Evolutionary conservation across 1,140 invertebrate species (phyloP), one percentile per base, ranked within the genome.

Genomic region (Cotesia chilonis): DNA sequence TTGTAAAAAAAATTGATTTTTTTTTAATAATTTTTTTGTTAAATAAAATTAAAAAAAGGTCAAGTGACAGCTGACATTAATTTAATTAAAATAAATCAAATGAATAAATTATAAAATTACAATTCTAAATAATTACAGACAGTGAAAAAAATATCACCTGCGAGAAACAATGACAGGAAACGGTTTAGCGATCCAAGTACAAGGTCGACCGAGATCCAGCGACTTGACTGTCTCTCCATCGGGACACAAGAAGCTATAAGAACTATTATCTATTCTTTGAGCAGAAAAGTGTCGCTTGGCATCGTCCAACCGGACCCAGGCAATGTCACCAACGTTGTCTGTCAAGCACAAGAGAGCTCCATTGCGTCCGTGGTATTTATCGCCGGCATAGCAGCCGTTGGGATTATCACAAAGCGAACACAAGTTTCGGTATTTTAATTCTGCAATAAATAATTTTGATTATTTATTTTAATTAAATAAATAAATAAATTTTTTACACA

Each of bases 321-420:
- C 92, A 9, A 96, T 89, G 77, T 96, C 92, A 0, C 94, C 95
- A 4, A 87, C 86, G 17, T 91, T 91, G 74, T 93, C 92, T 12
- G 90, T 90, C 9, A 97, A 83, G 80, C 96, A 98, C 20, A 91
- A 85, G 1, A 96, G 85, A 0, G 94, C 91, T 5, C 95, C 95
- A 60, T 91, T 87, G 64, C 92, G 88, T 1, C 95, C 95, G 88
- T 92, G 93, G 85, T 94, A 96, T 70, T 91, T 92, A 81, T 97
- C 95, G 37, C 85, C 86, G 0, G 85, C 82, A 14, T 90, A 91
- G 79, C 94, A 96, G 17, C 78, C 83, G 4, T 78, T 71, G 0
- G 90, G 88, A 81, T 89, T 88, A 12, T 90, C 88, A 78, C 94
- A 95, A 9, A 92, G 84, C 2, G 88, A 86, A 75, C 94, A 95